Percentiles rank a stretch among this genome's conserved stretches.
phyloP scores from a whole-genome alignment of 2,797 vertebrate genomes.

The Tapera naevia region DNA sequence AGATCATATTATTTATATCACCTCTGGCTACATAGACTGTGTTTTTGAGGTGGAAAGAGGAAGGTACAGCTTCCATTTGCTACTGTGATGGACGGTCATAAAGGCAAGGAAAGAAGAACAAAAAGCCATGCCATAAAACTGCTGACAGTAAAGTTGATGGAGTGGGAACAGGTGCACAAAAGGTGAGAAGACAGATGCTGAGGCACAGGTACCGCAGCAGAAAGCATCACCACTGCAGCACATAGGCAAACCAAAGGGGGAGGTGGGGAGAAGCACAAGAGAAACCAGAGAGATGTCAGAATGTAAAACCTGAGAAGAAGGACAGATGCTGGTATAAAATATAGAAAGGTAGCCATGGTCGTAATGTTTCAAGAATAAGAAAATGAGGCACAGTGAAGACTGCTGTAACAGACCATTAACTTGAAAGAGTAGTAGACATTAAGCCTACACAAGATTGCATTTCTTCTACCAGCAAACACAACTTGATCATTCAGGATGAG shows the following conservation, averaged over 20 bases:
- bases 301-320: not conserved
- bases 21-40: not conserved
- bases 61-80: constrained; percentile 11
- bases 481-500: not conserved
- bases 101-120: constrained; percentile 5
- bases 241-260: not conserved
- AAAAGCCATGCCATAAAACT: not conserved
- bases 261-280: not conserved
- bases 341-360: not conserved
- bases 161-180: not conserved
- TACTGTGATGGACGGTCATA: not conserved
- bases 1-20: not conserved
- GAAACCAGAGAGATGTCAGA: not conserved
- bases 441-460: not conserved
- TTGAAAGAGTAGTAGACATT: not conserved
- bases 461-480: not conserved
- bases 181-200: not conserved
- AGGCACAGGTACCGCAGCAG: not conserved
- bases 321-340: not conserved
- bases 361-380: not conserved
- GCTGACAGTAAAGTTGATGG: not conserved
- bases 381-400: not conserved
- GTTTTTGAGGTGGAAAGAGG: constrained; percentile 12
- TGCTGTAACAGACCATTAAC: constrained; percentile 9
- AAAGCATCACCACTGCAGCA: not conserved